phyloP scores from a whole-genome alignment of 2,888 invertebrate genomes.

The Caenorhabditis sp. region DNA sequence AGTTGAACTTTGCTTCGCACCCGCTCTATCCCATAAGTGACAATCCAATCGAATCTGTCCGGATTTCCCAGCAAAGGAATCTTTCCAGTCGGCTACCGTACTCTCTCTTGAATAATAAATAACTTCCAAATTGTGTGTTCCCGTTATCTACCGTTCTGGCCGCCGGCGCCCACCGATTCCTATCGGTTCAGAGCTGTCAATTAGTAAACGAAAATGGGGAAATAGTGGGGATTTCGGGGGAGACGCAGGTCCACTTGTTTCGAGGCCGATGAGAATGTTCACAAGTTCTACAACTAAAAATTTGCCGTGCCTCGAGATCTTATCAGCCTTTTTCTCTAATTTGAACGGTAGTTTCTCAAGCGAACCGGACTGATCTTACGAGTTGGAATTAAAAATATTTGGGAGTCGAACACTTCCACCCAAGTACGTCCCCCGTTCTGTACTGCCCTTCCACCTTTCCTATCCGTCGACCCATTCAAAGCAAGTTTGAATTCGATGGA shows the following conservation, averaged over 20 bases:
- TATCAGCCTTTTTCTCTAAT: background rate
- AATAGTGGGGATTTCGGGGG: background rate
- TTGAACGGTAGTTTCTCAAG: background rate
- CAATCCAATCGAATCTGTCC: constrained; percentile 1
- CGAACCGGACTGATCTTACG: background rate
- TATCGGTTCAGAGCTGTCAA: constrained; percentile 27
- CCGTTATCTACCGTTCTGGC: constrained; percentile 6
- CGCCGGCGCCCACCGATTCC: constrained; percentile 1
- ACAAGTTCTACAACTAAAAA: constrained; percentile 1
- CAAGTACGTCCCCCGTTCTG: too few relatives aligned
- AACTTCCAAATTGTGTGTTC: constrained; percentile 40
- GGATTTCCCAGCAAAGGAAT: constrained; percentile 10
- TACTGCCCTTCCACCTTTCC: too few relatives aligned
- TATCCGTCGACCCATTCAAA: background rate
- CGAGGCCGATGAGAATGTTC: constrained; percentile 32
- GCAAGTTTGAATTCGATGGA: constrained; percentile 1
- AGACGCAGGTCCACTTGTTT: constrained; percentile 16
- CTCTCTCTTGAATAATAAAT: constrained; percentile 18
- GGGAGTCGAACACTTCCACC: too few relatives aligned
- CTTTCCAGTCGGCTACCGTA: background rate
- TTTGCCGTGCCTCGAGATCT: background rate
- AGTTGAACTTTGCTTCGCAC: constrained; percentile 5
- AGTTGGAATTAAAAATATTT: too few relatives aligned
- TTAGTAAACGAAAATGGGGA: constrained; percentile 11
- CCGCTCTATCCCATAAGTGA: background rate